Conservation (phyloP, 2,113 vertebrate species). For the Indri indri region DNA sequence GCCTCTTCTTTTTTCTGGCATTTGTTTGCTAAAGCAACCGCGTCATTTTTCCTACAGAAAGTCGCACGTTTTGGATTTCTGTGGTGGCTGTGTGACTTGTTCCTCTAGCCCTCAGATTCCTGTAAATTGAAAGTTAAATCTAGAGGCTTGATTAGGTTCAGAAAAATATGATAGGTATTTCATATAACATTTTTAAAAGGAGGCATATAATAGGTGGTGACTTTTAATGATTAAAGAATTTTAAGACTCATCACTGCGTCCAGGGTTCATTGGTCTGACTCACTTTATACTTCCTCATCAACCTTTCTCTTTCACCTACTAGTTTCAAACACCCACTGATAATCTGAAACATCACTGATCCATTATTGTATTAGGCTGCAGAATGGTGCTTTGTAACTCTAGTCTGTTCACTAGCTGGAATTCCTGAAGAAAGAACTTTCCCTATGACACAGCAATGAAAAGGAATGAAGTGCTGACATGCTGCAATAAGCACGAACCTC, state of each 20-base stretch:
- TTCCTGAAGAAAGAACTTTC: neutral
- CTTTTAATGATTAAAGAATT: neutral
- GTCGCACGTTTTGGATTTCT: too few species aligned
- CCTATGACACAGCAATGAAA: neutral
- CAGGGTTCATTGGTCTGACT: neutral
- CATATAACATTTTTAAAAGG: neutral
- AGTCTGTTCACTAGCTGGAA: neutral
- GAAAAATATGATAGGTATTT: neutral
- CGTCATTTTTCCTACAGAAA: neutral
- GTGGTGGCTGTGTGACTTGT: neutral
- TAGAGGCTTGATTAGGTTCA: neutral
- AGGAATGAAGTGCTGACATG: neutral
- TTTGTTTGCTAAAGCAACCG: neutral
- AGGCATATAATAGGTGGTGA: neutral
- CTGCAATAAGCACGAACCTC: neutral
- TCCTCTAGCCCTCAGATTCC: neutral
- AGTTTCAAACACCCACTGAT: neutral
- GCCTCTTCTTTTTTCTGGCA: neutral
- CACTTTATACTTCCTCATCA: neutral
- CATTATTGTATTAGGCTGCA: neutral
- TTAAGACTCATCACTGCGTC: neutral
- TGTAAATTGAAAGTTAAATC: neutral
- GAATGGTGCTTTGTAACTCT: neutral
- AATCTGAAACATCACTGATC: neutral
- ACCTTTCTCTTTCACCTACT: neutral